Evolutionary conservation across 2,888 invertebrate genomes (phyloP), one percentile per base, ranked within the genome.

Genomic region (Zaprionus obscuricornis): DNA sequence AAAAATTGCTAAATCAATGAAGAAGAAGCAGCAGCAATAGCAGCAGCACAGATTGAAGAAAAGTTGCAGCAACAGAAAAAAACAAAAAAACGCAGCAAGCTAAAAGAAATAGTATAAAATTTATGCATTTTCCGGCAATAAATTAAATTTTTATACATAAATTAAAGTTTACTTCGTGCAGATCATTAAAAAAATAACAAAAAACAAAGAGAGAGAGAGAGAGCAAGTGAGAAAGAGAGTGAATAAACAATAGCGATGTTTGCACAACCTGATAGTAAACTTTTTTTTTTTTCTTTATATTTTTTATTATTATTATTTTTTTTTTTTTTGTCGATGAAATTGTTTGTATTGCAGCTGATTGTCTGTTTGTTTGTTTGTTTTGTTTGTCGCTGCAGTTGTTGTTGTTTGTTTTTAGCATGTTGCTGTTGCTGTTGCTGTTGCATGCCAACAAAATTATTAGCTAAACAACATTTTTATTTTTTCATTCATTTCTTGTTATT

Each of bases 91-190:
- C 16, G 16, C 3, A 10, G 10, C 29, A 16, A 36, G 14, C 36
- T 8, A 36, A 36, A 17, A 6, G 7, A 36, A 16, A 36, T 33
- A 20, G 33, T 39, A 31, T 45, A 11, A 67, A 69, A 73, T 82
- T 73, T 77, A 73, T 77, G 68, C 60, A 70, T 85, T 86, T 82
- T 82, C 85, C 86, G 81, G 82, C 83, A 76, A 81, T 82, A 81
- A 78, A 85, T 78, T 74, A 74, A 78, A 76, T 74, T n/a, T n/a
- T 78, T 85, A 74, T 87, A 76, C 87, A 87, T 86, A 86, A 85
- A 85, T 85, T 85, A 82, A 84, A 82, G 85, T 68, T 72, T 54
- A 72, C 85, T 78, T 85, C 83, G 87, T 85, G 78, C 86, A 71
- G 82, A 75, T 86, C 78, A 87, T 86, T 86, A 85, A 68, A 68